These are phyloP conservation scores for Pediacus dermestoides DNA, from an alignment of 2,888 invertebrate species.

Conservation along the genomic window DNA sequence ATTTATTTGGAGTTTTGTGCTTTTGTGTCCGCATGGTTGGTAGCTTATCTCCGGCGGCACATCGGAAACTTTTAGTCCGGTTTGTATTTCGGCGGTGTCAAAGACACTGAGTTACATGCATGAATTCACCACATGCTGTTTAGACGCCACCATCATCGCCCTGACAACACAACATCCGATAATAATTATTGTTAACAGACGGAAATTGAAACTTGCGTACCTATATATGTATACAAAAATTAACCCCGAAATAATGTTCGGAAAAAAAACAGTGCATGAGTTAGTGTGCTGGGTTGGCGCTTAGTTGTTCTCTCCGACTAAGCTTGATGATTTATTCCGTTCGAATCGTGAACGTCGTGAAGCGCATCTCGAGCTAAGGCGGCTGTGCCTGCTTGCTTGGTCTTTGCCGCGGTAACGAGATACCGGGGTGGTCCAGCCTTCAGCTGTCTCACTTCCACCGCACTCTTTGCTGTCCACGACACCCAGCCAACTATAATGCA, in stretches of 20 bases:
- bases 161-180: too few relatives aligned
- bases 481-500: neutral
- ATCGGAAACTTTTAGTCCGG: slow-evolving; percentile 7
- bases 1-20: too few relatives aligned
- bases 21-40: slow-evolving; percentile 2
- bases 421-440: slow-evolving; percentile 47
- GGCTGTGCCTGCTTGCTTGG: slow-evolving; percentile 26
- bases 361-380: slow-evolving; percentile 32
- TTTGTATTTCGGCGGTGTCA: slow-evolving; percentile 43
- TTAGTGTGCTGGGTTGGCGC: slow-evolving; percentile 5
- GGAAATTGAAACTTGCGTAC: too few relatives aligned
- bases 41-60: slow-evolving; percentile 8
- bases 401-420: slow-evolving; percentile 44
- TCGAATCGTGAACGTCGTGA: slow-evolving; percentile 36
- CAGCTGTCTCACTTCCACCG: slow-evolving; percentile 37
- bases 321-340: slow-evolving; percentile 35
- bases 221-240: too few relatives aligned
- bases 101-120: slow-evolving; percentile 41
- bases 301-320: slow-evolving; percentile 12
- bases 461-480: slow-evolving; percentile 7
- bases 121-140: slow-evolving; percentile 39
- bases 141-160: slow-evolving; percentile 44
- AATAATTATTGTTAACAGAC: too few relatives aligned
- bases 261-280: neutral
- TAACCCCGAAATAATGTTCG: neutral